These are phyloP conservation scores for Caenorhabditis sp. DNA, from an alignment of 2,888 invertebrate genomes.

Conservation along the genomic window DNA sequence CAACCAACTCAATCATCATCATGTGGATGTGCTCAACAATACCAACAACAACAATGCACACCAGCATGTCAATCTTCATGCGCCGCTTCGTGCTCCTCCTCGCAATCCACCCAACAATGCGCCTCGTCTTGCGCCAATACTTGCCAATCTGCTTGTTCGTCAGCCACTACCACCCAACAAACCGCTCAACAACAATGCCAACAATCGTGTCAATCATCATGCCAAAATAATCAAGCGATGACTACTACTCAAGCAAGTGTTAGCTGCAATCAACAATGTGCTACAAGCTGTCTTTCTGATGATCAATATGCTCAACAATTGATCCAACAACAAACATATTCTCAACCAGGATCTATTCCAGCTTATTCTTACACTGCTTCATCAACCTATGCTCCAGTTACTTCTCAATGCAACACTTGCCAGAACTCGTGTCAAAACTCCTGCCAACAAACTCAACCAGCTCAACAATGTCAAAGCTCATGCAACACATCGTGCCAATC, in stretches of 20 bases:
- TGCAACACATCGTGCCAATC: constrained; percentile 43
- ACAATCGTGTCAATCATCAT: constrained; percentile 36
- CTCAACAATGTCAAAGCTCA: constrained; percentile 36
- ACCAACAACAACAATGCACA: constrained; percentile 42
- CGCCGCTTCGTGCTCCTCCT: constrained; percentile 35
- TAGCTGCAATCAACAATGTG: constrained; percentile 45
- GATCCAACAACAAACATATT: constrained; percentile 48
- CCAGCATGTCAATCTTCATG: constrained; percentile 46
- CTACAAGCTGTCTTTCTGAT: constrained; percentile 42
- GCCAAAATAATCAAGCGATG: constrained; percentile 9
- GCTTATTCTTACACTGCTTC: constrained; percentile 25
- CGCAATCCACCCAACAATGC: constrained; percentile 41
- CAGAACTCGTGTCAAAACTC: constrained; percentile 41
- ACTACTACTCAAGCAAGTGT: constrained; percentile 18
- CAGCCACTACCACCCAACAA: constrained; percentile 26
- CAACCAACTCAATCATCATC: constrained; percentile 37
- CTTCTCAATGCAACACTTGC: constrained; percentile 45
- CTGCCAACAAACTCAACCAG: constrained; percentile 25
- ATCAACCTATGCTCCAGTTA: constrained; percentile 32
- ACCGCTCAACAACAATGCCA: constrained; percentile 43
- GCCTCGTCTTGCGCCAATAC: constrained; percentile 41
- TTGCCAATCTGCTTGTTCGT: constrained; percentile 36
- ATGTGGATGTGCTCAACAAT: constrained; percentile 48
- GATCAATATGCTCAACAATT: constrained; percentile 50
- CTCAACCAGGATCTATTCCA: constrained; percentile 48